These are phyloP conservation scores for Sebastes nivosus DNA, from an alignment of 2,797 vertebrate genomes.

Conservation along the genomic window DNA sequence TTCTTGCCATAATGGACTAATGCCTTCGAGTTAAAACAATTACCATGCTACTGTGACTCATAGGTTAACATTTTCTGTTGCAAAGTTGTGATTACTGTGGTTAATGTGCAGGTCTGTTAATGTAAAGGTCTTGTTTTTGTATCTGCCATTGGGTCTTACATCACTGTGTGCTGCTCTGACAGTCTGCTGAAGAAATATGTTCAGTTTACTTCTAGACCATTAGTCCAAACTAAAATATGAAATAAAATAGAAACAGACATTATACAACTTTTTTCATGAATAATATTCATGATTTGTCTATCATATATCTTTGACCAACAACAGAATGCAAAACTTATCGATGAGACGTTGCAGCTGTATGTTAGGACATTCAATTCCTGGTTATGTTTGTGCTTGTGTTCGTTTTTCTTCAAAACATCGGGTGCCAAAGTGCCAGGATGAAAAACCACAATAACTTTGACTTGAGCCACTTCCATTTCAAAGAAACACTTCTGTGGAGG, in stretches of 20 bases:
- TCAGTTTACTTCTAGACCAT: not conserved
- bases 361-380: no score
- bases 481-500: not conserved
- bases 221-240: not conserved
- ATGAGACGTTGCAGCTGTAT: no score
- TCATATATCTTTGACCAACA: not conserved
- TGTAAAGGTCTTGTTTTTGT: not conserved
- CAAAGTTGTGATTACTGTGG: not conserved
- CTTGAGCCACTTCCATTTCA: not conserved
- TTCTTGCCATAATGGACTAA: not conserved
- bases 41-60: not conserved
- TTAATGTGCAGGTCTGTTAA: not conserved
- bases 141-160: not conserved
- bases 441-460: not conserved
- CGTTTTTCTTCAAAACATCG: not conserved
- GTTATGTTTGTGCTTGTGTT: not conserved
- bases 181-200: not conserved
- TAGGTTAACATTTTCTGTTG: not conserved
- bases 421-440: not conserved
- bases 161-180: not conserved
- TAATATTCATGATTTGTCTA: not conserved
- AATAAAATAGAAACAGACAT: not conserved
- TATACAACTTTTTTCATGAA: not conserved
- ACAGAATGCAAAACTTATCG: not conserved
- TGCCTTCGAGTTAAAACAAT: not conserved